Percentiles rank a stretch among this genome's conserved stretches.
These are phyloP conservation scores for Montipora foliosa DNA, from an alignment of 64 coral and sea anemone genomes.

Conservation along the genomic window DNA sequence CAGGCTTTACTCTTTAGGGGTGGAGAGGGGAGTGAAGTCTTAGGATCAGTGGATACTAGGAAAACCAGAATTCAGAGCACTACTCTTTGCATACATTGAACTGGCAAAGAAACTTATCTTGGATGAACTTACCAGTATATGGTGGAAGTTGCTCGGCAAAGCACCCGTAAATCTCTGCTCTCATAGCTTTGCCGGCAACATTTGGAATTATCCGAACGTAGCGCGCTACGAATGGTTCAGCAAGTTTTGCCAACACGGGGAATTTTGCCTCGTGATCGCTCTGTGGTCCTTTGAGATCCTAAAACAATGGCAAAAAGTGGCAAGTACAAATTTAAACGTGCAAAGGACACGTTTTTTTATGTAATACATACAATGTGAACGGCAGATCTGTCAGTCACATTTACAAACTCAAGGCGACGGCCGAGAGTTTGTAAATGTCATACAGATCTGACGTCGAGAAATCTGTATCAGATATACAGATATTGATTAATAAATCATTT, in stretches of 20 bases:
- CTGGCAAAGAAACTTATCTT: neutral
- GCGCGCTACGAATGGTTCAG: conserved; percentile 55
- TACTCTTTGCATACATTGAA: no score
- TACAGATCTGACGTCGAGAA: no score
- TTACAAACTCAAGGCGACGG: no score
- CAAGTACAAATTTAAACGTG: neutral
- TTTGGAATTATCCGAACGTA: conserved; percentile 66
- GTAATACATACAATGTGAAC: no score
- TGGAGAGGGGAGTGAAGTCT: no score
- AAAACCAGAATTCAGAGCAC: no score
- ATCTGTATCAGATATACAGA: no score
- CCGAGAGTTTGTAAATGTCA: no score
- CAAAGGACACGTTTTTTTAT: neutral
- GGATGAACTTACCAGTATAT: conserved; percentile 45
- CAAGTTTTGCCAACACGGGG: conserved; percentile 1
- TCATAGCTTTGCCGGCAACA: conserved; percentile 17
- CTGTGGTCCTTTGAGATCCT: conserved; percentile 55
- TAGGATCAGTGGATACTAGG: no score
- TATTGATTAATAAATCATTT: no score
- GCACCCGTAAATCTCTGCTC: conserved; percentile 77
- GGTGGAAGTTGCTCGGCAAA: conserved; percentile 51
- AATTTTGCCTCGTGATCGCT: neutral
- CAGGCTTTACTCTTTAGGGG: no score
- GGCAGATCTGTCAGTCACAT: no score
- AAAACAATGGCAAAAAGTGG: neutral